Percentiles rank a stretch among this genome's conserved stretches.
phyloP scores from a whole-genome alignment of 2,888 invertebrate species.

The Eupithecia subumbrata region DNA sequence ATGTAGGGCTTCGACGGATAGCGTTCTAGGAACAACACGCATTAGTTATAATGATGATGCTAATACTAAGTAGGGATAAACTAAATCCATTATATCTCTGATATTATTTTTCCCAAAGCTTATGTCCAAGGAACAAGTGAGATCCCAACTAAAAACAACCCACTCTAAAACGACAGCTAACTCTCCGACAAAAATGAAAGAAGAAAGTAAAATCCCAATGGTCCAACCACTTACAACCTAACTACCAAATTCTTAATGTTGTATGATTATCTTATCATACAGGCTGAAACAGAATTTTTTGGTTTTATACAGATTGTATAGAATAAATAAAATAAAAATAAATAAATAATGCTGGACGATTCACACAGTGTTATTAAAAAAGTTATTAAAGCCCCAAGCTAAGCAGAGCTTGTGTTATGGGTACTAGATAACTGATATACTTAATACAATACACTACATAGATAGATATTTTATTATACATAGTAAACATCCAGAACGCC shows the following conservation, averaged over 20 bases:
- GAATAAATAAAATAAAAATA: too few species aligned
- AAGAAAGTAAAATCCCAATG: background rate
- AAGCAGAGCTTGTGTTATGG: too few species aligned
- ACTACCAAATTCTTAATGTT: background rate
- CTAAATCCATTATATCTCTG: background rate
- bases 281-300: too few species aligned
- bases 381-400: too few species aligned
- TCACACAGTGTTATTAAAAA: too few species aligned
- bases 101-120: background rate
- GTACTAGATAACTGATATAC: too few species aligned
- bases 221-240: background rate
- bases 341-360: too few species aligned
- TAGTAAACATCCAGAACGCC: too few species aligned
- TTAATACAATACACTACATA: too few species aligned
- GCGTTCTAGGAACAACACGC: constrained; percentile 84
- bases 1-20: constrained; percentile 94
- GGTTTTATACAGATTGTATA: too few species aligned
- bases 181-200: background rate
- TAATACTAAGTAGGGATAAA: background rate
- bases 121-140: background rate
- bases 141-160: background rate
- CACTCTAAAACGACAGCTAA: background rate
- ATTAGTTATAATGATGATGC: constrained; percentile 12
- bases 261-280: too few species aligned
- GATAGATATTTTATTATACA: too few species aligned